A percentile compares a stretch with the other conserved stretches of the same genome.
Evolutionary conservation across 2,888 invertebrate genomes (phyloP).

Genomic region (Heteropelma amictum): DNA sequence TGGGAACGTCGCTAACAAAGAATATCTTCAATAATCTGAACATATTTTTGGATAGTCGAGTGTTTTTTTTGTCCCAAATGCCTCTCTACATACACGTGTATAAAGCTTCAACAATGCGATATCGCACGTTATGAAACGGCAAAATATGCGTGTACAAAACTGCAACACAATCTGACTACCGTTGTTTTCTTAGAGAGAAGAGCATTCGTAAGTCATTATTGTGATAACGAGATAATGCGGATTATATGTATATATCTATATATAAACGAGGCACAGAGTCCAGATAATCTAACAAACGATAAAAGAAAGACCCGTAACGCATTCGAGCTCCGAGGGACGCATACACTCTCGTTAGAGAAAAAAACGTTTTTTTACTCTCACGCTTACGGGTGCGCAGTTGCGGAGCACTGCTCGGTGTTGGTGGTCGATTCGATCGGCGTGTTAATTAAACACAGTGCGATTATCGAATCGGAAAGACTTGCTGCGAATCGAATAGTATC

Average conservation of each 20-base stretch:
- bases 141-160: neutral
- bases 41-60: too few relatives aligned
- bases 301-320: constrained; percentile 23
- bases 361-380: constrained; percentile 8
- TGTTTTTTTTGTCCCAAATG: too few relatives aligned
- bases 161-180: neutral
- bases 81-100: too few relatives aligned
- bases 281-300: constrained; percentile 50
- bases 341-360: neutral
- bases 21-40: too few relatives aligned
- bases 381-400: constrained; percentile 37
- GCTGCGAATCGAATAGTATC: too few relatives aligned
- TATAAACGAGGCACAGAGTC: neutral
- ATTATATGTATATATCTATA: constrained; percentile 14
- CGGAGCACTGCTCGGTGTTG: constrained; percentile 34
- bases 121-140: neutral
- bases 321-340: neutral
- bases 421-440: neutral
- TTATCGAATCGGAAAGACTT: too few relatives aligned
- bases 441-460: constrained; percentile 6
- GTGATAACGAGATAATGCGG: constrained; percentile 34
- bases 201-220: constrained; percentile 8
- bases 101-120: too few relatives aligned
- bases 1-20: too few relatives aligned
- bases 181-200: neutral